Base-by-base conservation (phyloP, 2,797 vertebrate genomes). In the Pitangus sulphuratus region DNA sequence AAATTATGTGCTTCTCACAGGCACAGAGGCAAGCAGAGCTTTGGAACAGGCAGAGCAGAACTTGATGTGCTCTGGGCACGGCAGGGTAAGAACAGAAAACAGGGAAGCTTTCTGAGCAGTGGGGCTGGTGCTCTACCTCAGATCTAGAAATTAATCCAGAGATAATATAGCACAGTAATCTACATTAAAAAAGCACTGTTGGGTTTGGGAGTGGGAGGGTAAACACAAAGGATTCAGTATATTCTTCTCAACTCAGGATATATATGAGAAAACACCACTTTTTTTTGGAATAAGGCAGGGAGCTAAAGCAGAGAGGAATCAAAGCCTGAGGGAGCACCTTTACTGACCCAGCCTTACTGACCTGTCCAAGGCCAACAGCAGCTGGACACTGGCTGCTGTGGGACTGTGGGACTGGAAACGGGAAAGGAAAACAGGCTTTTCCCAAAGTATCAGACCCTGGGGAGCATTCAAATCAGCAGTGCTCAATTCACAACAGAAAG, bases 131-230 rank as follows among this genome's bases (percentile, higher is more conserved):
- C 24, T 24, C 16, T n/a, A 50, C 44, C 11, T 80, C 51, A 51
- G 22, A 22, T 58, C n/a, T 33, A 14, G 70, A 33, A 56, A 26
- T 24, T 2, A 45, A 71, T 31, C 47, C 39, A 57, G 30, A 30
- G 3, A 5, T 3, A 39, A 3, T 37, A 12, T 6, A 53, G 28
- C 37, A 8, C 11, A 15, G 20, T 14, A 33, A 60, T 45, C 31
- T 30, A 28, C 12, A 30, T 30, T 15, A 6, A 4, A 40, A 81
- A 5, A 0, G 0, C 3, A 28, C n/a, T 48, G 8, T 2, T 37
- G 17, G 58, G 21, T 40, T 65, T 71, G 70, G 45, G 47, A 62
- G n/a, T 4, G 50, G 25, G 75, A 57, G 26, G 22, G 1, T 14
- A 3, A 51, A 56, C 75, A 53, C 9, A 58, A 58, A 75, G 39